Percentiles rank a stretch among this genome's conserved stretches.
These are phyloP conservation scores for Caloenas nicobarica DNA, from an alignment of 2,113 vertebrate genomes.

Conservation along the genomic window DNA sequence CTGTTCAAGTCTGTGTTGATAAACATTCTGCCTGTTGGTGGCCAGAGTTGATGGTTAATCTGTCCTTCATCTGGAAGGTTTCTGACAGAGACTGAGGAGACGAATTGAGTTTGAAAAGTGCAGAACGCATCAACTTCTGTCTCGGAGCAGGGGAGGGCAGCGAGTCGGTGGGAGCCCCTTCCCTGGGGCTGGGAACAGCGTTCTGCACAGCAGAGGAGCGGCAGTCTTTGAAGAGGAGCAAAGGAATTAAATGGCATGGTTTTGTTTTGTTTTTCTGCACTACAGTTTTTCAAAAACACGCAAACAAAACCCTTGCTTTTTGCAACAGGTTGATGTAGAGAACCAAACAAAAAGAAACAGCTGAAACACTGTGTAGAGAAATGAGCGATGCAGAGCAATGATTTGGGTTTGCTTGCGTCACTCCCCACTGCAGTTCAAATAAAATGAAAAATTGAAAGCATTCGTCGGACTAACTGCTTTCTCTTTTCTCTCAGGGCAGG, in stretches of 20 bases:
- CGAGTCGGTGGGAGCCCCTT: accelerated
- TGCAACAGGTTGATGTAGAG: neutral
- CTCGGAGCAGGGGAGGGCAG: neutral
- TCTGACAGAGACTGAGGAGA: neutral
- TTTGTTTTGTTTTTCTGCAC: neutral
- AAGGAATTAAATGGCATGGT: neutral
- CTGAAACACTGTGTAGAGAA: neutral
- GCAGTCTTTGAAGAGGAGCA: neutral
- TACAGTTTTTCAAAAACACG: neutral
- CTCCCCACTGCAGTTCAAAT: neutral
- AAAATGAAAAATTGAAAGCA: neutral
- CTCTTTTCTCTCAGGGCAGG: neutral
- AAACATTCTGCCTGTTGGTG: neutral
- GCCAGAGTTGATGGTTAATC: neutral
- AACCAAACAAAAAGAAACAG: neutral
- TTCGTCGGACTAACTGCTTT: neutral
- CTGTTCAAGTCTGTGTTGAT: neutral
- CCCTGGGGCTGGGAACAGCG: neutral
- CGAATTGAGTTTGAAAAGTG: neutral
- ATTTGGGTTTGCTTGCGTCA: neutral
- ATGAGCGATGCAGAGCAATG: neutral
- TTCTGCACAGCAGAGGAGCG: neutral
- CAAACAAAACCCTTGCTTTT: neutral
- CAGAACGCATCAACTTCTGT: neutral
- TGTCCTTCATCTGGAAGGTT: neutral